Evolutionary conservation across 2,113 vertebrate genomes (phyloP), one percentile per base, ranked within the genome.

Genomic region (Hippocampus abdominalis): DNA sequence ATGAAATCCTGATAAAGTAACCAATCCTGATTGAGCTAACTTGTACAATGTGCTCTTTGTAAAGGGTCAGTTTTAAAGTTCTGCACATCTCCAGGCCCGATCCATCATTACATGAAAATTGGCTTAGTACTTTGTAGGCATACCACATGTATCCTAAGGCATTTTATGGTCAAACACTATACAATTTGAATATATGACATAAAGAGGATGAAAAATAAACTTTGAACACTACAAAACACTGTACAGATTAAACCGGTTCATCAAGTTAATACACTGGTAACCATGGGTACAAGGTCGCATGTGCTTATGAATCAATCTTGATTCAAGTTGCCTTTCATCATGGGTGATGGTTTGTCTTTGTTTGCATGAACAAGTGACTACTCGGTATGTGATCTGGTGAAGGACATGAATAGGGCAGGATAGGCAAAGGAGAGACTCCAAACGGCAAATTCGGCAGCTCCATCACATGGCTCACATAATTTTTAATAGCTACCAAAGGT

Each of bases 61-160:
- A 74, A 65, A 74, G 65, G 36, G 61, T 75, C 42, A 23, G 59
- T 56, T 20, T 32, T 42, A 2, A 72, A 69, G 54, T 27, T 46
- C 59, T 51, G 25, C 65, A 66, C 44, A 25, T 27, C 67, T 42
- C 71, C 68, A 82, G 68, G 69, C 69, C 71, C 66, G 64, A 67
- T 67, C 75, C 68, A 68, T 68, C 36, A 51, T 60, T 74, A 84
- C 78, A 73, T 68, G 64, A 77, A 67, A 82, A 86, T 82, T 80
- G 73, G 70, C 20, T 76, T 65, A 63, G 51, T 69, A 69, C 60
- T 79, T 69, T 70, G 51, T 76, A 69, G 70, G 76, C 74, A 75
- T 16, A 75, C 59, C 64, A 82, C 46, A 9, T 60, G 36, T 70
- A 76, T 74, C 18, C 83, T 84, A 88, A 87, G 85, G 88, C 86